Evolutionary conservation across 2,113 vertebrate genomes (phyloP), one percentile per base, ranked within the genome.

Genomic region (Felis chaus): DNA sequence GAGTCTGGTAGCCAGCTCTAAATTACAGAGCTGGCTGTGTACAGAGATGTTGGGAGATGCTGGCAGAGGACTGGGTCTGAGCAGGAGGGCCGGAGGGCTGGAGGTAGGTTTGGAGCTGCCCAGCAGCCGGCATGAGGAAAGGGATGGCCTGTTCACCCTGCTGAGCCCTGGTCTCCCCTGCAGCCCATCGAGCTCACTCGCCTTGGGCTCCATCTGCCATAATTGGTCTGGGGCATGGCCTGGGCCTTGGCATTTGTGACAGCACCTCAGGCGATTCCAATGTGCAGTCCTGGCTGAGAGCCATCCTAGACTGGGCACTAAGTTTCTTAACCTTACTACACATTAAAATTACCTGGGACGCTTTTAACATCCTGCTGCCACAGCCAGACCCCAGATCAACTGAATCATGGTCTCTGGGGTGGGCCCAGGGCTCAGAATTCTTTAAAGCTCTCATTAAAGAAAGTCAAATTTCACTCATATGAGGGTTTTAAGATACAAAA

Each of bases 281-380:
- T 0, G 2, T 25, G 23, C 39, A 39, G 36, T 23, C 4, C 0
- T 0, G 29, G 27, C 48, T 1, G 7, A 74, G 33, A 19, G 48
- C 4, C 21, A 0, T 33, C 66, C 50, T 25, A 23, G 8, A 36
- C 10, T 23, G 10, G 45, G 12, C 3, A 31, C 29, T 50, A 45
- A 29, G 25, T 48, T 45, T 86, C 55, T 48, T 27, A 76, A 41
- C 19, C 25, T 68, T 0, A 45, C 11, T 36, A 39, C 29, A 50
- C 5, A 7, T 9, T 27, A 29, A 31, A 33, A 3, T 36, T 23
- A 16, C n/a, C 7, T 19, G 76, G 4, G 45, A 13, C 0, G 11
- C 63, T 57, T 13, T 50, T 74, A 63, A 80, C 45, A 16, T 0
- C 45, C 2, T 3, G 2, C 1, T n/a, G 81, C 68, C 12, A 8